Conservation (phyloP, 2,888 invertebrate species). For the Minunthozetes semirufus region DNA sequence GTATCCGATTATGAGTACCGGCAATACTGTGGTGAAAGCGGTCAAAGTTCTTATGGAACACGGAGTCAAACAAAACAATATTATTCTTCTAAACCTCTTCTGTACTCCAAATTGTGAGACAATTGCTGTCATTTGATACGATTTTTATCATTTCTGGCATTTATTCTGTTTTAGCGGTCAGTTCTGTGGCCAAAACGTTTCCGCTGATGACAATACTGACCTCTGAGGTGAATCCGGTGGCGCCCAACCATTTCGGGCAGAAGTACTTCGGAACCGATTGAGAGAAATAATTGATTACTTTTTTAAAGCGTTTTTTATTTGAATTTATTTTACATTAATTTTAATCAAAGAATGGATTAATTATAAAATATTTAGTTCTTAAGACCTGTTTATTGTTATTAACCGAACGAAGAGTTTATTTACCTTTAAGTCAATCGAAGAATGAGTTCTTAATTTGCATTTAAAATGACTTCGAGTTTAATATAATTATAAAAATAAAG, state of each 20-base stretch:
- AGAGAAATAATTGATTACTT: constrained; percentile 38
- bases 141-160: neutral
- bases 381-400: no score
- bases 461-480: no score
- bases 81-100: constrained; percentile 94
- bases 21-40: constrained; percentile 90
- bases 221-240: constrained; percentile 86
- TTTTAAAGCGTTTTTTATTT: neutral
- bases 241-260: constrained; percentile 96
- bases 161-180: constrained; percentile 58
- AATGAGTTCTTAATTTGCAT: no score
- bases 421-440: no score
- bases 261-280: constrained; percentile 98
- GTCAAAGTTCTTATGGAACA: constrained; percentile 89
- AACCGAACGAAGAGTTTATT: no score
- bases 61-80: constrained; percentile 84
- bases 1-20: constrained; percentile 94
- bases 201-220: constrained; percentile 88
- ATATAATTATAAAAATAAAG: no score
- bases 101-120: constrained; percentile 68
- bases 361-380: no score
- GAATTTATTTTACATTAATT: no score
- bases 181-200: constrained; percentile 72
- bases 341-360: no score
- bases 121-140: neutral